Evolutionary conservation across 1,140 invertebrate genomes (phyloP).

Genomic region (Trialeurodes vaporariorum): DNA sequence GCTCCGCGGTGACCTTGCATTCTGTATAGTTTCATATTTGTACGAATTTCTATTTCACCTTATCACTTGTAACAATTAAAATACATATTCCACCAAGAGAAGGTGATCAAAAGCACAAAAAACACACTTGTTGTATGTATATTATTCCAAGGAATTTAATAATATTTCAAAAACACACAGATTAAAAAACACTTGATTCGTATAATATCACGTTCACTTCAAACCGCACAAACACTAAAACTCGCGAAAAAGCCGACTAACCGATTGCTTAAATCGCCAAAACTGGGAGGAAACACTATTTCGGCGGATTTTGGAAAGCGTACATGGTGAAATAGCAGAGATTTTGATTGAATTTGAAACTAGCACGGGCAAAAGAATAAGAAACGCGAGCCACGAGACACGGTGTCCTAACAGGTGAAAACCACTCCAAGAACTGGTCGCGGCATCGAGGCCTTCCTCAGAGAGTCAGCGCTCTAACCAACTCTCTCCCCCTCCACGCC

Average conservation of each 20-base stretch:
- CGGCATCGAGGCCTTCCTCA: background rate
- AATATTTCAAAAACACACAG: background rate
- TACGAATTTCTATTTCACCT: background rate
- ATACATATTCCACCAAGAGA: background rate
- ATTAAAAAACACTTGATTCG: background rate
- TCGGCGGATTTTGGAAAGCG: too few relatives aligned
- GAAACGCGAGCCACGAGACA: background rate
- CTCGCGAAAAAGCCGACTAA: too few relatives aligned
- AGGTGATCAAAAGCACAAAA: background rate
- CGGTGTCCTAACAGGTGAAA: background rate
- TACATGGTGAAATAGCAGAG: too few relatives aligned
- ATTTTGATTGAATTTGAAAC: too few relatives aligned
- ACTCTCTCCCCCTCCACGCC: background rate
- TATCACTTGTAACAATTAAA: background rate
- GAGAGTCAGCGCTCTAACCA: background rate
- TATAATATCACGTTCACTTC: background rate
- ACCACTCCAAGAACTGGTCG: background rate
- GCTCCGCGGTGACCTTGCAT: background rate
- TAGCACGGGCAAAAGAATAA: background rate
- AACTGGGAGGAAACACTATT: too few relatives aligned
- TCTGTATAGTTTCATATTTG: background rate
- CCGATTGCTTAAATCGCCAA: too few relatives aligned
- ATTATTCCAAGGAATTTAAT: too few relatives aligned
- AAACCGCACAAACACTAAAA: background rate
- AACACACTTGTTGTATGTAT: too few relatives aligned